These are phyloP conservation scores for Brachyptera putata DNA, from an alignment of 2,888 invertebrate species.

Conservation along the genomic window DNA sequence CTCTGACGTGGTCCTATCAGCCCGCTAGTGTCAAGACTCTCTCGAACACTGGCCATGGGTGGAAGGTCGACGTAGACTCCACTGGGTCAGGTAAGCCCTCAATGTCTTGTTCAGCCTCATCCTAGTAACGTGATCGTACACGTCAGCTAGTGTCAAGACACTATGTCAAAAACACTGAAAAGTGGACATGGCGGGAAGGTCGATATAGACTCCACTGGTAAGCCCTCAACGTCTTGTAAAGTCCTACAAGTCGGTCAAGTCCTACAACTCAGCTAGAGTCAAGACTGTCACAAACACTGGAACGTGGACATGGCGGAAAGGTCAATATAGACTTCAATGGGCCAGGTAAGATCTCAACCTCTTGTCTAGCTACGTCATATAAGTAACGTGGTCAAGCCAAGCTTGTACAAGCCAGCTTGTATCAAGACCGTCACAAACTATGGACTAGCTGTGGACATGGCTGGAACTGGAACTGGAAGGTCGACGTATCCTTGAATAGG, in stretches of 20 bases:
- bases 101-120: not conserved
- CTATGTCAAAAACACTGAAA: conserved; percentile 59
- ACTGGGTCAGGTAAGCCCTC: conserved; percentile 59
- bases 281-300: conserved; percentile 76
- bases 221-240: too few species aligned
- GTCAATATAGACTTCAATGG: too few species aligned
- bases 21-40: conserved; percentile 68
- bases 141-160: conserved; percentile 66
- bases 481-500: conserved; percentile 71
- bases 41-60: conserved; percentile 80
- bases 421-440: too few species aligned
- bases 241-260: too few species aligned
- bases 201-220: conserved; percentile 71
- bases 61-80: conserved; percentile 79
- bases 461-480: too few species aligned
- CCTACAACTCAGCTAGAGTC: conserved; percentile 69
- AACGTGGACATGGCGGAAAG: too few species aligned
- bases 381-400: too few species aligned
- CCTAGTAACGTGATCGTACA: conserved; percentile 61
- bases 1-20: conserved; percentile 70
- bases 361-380: too few species aligned
- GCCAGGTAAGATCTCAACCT: too few species aligned
- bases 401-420: too few species aligned
- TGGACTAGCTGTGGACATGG: too few species aligned
- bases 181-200: conserved; percentile 86